Evolutionary conservation across 2,797 vertebrate species (phyloP), one percentile per base, ranked within the genome.

Genomic region (Petrocephalus schoutedeni): DNA sequence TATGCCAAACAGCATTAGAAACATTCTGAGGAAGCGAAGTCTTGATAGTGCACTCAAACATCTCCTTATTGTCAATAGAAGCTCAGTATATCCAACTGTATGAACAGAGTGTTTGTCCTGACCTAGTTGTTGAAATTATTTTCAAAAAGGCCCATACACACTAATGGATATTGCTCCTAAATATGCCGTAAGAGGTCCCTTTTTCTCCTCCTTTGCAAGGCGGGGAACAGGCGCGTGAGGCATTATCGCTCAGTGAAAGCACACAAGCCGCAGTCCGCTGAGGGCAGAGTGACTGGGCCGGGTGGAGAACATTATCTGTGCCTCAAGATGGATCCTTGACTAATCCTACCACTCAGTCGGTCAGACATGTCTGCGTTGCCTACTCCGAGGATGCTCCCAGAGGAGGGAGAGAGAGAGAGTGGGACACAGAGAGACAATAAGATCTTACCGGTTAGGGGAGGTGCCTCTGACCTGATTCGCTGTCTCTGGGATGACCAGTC

Each of bases 321-420:
- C 95, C 94, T 95, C 95, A 95, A 95, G 93, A 95, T 94, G 94
- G 95, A 95, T 95, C 94, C 94, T 94, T 95, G 94, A 95, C 95
- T 95, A 95, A 95, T 95, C 93, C 94, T 87, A 93, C 94, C 91
- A 86, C 88, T 89, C 74, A 87, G 85, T 87, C 74, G 54, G 85
- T 88, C 88, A 86, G 88, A 88, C 88, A 88, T 49, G 94, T 95
- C 93, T 95, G 94, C 93, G 94, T 94, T 93, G 93, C 91, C 92
- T 89, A 91, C 91, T 94, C 92, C 92, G 94, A 93, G 94, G 93
- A 95, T 95, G 93, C 94, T 94, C 87, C 61, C 86, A 58, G 87
- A 87, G 83, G 88, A 80, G 86, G 53, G 86, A 16, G 74, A 23
- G 41, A 19, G 80, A 54, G 45, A 84, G 80, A 14, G 49, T 28